A percentile compares a stretch with the other conserved stretches of the same genome.
Evolutionary conservation across 2,888 invertebrate genomes (phyloP).

Genomic region (Ectropis crepuscularia): DNA sequence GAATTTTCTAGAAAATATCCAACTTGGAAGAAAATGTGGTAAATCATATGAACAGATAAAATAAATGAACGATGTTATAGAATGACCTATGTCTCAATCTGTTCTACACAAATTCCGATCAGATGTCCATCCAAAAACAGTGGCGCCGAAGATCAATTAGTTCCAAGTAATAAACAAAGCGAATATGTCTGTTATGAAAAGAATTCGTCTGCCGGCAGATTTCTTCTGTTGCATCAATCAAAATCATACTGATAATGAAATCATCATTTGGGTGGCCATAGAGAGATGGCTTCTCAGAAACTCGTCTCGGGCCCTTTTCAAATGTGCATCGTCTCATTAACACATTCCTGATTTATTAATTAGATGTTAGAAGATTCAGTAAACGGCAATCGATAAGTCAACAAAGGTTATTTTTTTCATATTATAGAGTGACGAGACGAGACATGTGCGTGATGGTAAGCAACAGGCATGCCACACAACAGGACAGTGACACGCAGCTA

Average conservation of each 20-base stretch:
- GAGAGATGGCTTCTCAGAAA: slow-evolving; percentile 76
- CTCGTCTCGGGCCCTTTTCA: slow-evolving; percentile 56
- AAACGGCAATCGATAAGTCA: slow-evolving; percentile 31
- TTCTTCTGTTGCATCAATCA: slow-evolving; percentile 83
- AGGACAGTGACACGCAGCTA: too few relatives aligned
- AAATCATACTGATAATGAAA: slow-evolving; percentile 85
- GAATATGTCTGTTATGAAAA: slow-evolving; percentile 76
- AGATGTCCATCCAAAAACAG: slow-evolving; percentile 65
- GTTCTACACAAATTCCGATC: slow-evolving; percentile 31
- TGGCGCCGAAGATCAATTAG: slow-evolving; percentile 81
- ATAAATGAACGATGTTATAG: slow-evolving; percentile 8
- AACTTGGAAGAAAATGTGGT: too few relatives aligned
- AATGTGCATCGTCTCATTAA: slow-evolving; percentile 74
- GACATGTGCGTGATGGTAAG: too few relatives aligned
- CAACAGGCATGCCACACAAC: too few relatives aligned
- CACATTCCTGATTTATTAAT: slow-evolving; percentile 84
- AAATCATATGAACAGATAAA: neutral
- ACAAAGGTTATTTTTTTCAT: slow-evolving; percentile 15
- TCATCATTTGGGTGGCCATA: slow-evolving; percentile 85
- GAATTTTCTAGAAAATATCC: too few relatives aligned
- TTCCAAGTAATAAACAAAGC: slow-evolving; percentile 82
- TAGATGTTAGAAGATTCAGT: slow-evolving; percentile 61
- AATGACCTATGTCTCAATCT: slow-evolving; percentile 33
- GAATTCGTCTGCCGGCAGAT: slow-evolving; percentile 75
- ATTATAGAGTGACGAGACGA: neutral